Conservation (phyloP, 2,888 invertebrate species). For the Ceriagrion tenellum region DNA sequence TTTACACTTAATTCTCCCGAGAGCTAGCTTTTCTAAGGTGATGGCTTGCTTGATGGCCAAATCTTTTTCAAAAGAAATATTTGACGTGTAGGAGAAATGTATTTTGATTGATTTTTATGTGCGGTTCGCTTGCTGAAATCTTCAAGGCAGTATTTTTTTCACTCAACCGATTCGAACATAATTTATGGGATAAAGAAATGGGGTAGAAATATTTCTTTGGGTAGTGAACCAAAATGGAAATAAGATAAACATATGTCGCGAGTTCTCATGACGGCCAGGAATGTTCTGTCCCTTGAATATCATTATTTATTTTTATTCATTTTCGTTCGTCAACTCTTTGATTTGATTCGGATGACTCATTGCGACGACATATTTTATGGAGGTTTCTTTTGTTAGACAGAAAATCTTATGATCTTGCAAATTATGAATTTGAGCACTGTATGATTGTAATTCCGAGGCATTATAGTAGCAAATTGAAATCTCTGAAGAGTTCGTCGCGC, state of each 20-base stretch:
- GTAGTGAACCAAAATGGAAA: neutral
- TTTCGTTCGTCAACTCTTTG: neutral
- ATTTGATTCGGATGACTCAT: no score
- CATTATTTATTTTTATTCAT: neutral
- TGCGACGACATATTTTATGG: no score
- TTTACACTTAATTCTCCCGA: slow-evolving; percentile 24
- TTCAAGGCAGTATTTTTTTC: neutral
- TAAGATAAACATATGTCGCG: neutral
- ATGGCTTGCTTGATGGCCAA: slow-evolving; percentile 15
- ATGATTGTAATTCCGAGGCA: no score
- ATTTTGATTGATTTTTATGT: slow-evolving; percentile 29
- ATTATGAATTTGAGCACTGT: no score
- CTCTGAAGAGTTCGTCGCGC: no score
- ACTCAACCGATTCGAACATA: neutral
- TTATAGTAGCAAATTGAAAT: no score
- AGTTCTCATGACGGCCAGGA: neutral
- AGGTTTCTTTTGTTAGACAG: no score
- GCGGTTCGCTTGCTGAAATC: slow-evolving; percentile 7
- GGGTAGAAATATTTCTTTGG: neutral
- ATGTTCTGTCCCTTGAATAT: neutral
- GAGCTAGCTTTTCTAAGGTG: slow-evolving; percentile 17
- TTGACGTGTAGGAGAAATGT: slow-evolving; percentile 7
- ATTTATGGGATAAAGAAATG: neutral
- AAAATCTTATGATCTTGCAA: no score
- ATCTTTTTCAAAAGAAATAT: neutral